Evolutionary conservation across 2,113 vertebrate species (phyloP), one percentile per base, ranked within the genome.

Genomic region (Ciconia maguari): DNA sequence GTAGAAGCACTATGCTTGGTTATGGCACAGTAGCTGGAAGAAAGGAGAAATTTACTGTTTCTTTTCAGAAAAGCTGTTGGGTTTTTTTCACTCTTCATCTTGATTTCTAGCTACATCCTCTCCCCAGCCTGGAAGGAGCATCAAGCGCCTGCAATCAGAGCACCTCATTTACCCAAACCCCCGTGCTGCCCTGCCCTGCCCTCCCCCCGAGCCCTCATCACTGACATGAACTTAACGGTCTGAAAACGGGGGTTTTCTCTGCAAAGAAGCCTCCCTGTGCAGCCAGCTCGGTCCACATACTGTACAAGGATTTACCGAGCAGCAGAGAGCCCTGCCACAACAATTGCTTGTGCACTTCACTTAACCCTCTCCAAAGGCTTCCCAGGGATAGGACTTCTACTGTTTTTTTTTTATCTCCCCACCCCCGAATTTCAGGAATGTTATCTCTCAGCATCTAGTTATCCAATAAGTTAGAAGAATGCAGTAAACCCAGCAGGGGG

Each of bases 401-500:
- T 19, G 75, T 8, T 71, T 94, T 90, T 90, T 36, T 94, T 79
- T 93, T 82, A 88, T 86, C 92, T 96, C 82, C 85, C 94, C 85
- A 93, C 97, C 97, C 87, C 97, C 98, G 96, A 98, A 98, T 98
- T 98, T 98, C 98, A 98, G 98, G 98, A 98, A 98, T 98, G 98
- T 98, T 98, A 98, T 98, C 98, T 98, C 97, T 97, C 97, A 97
- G 97, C 97, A 98, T 98, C 98, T 98, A 98, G 97, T 98, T 98
- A 98, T 98, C 98, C 98, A 98, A 97, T 98, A 98, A 98, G 98
- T 98, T 97, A 97, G 96, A 98, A 98, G 98, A 98, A 98, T 98
- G 98, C 98, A 97, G 98, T 98, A 97, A 98, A 98, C 98, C 97
- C 98, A 98, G 98, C 98, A 97, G 98, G 98, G 98, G 97, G 97